Evolutionary conservation across 2,888 invertebrate genomes (phyloP).

Genomic region (Stomorhina lunata): DNA sequence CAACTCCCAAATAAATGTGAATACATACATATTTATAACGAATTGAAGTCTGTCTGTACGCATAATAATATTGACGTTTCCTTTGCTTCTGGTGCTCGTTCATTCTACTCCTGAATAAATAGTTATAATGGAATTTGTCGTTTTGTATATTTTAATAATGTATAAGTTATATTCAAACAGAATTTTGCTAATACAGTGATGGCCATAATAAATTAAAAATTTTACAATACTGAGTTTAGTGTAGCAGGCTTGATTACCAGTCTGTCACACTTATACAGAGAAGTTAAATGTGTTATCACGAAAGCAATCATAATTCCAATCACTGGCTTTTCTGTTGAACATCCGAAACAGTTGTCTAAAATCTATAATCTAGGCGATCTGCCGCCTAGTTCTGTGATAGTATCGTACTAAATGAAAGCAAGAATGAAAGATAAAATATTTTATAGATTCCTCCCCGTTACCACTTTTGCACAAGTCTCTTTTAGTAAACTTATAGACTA

Average conservation of each 20-base stretch:
- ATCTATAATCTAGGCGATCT: no score
- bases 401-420: no score
- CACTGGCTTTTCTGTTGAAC: no score
- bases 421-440: no score
- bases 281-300: no score
- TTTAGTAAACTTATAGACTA: no score
- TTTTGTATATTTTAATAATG: slow-evolving; percentile 4
- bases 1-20: slow-evolving; percentile 58
- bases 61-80: background rate
- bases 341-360: no score
- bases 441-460: no score
- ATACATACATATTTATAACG: background rate
- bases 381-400: no score
- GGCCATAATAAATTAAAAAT: background rate
- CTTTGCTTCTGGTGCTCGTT: background rate
- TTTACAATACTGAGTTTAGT: background rate
- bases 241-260: background rate
- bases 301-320: no score
- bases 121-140: slow-evolving; percentile 19
- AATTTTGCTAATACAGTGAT: background rate
- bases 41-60: background rate
- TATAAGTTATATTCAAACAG: background rate
- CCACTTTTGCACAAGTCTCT: no score
- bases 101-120: background rate
- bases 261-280: no score